These are phyloP conservation scores for Drosophila navojoa DNA, from an alignment of 1,140 invertebrate genomes.

Conservation along the genomic window DNA sequence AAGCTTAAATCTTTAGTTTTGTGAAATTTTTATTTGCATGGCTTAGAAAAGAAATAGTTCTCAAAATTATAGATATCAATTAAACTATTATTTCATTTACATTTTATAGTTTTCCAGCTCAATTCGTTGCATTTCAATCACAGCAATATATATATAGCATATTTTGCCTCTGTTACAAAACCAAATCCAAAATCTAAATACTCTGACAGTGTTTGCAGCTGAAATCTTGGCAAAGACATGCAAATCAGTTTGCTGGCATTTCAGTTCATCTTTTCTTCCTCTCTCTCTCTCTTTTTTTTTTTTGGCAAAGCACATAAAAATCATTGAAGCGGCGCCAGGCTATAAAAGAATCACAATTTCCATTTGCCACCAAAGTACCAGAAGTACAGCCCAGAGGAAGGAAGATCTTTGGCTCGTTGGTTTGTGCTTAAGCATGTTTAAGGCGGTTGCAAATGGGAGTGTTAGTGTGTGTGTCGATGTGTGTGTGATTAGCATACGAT, in stretches of 20 bases:
- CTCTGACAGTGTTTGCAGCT: background rate
- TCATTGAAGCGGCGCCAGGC: constrained; percentile 78
- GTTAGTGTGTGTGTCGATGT: constrained; percentile 9
- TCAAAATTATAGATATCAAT: too few species aligned
- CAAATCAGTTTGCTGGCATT: constrained; percentile 64
- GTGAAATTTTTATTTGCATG: too few species aligned
- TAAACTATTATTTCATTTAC: too few species aligned
- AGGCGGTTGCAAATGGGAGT: constrained; percentile 39
- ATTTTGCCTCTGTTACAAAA: background rate
- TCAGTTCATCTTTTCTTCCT: constrained; percentile 31
- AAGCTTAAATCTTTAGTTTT: too few species aligned
- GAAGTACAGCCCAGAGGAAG: constrained; percentile 44
- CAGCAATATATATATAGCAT: too few species aligned
- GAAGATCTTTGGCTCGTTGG: constrained; percentile 67
- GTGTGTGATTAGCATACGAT: constrained; percentile 76
- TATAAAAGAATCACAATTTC: constrained; percentile 74
- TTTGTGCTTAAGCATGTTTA: constrained; percentile 72
- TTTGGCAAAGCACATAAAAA: constrained; percentile 66
- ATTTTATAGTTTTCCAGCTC: too few species aligned
- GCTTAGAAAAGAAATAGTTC: too few species aligned
- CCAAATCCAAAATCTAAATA: constrained; percentile 21
- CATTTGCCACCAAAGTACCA: constrained; percentile 45
- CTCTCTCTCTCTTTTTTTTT: constrained; percentile 22
- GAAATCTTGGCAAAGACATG: constrained; percentile 43
- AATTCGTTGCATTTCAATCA: too few species aligned